Base-by-base conservation (phyloP, 2,113 vertebrate species). In the Periophthalmus modestus region DNA sequence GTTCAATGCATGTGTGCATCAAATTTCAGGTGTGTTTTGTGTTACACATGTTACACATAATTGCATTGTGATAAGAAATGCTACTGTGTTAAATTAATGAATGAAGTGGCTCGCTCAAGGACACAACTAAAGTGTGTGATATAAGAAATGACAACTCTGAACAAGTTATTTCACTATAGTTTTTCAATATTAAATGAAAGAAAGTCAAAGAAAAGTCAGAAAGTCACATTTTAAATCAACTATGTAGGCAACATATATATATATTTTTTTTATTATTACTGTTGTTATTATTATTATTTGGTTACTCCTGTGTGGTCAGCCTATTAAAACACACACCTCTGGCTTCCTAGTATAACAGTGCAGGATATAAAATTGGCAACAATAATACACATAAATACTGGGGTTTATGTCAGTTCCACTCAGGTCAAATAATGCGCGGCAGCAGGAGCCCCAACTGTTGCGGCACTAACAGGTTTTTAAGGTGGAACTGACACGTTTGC, bases 331-430 rank as follows among this genome's bases (percentile, higher is more conserved):
- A 19, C 28, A 62, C 24, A 34, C 7, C 33, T 16, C 7, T 19
- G 15, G 15, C 58, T 3, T 34, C 28, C 59, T 28, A 18, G 21
- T 43, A 74, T 16, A 54, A 71, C 66, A 61, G 36, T 12, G 33
- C 43, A 62, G 5, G 28, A 28, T 34, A 62, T 7, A 74, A 47
- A 59, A 82, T 58, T 59, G 70, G 34, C 67, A 61, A 89, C 84
- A 85, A 75, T 74, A 71, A 82, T 71, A 83, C 73, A 83, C 63
- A 82, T 69, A 80, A 80, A 84, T 78, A 81, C 74, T 58, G 58
- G 33, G 78, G 67, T 74, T 89, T 79, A 82, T 81, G 84, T 81
- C 80, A n/a, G 78, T 89, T 90, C 80, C 71, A 85, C 80, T 89
- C 78, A 78, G 75, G 69, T 69, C 80, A 55, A 19, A 77, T 84